These are phyloP conservation scores for Trinorchestia longiramus DNA, from an alignment of 1,140 invertebrate species.

Conservation along the genomic window DNA sequence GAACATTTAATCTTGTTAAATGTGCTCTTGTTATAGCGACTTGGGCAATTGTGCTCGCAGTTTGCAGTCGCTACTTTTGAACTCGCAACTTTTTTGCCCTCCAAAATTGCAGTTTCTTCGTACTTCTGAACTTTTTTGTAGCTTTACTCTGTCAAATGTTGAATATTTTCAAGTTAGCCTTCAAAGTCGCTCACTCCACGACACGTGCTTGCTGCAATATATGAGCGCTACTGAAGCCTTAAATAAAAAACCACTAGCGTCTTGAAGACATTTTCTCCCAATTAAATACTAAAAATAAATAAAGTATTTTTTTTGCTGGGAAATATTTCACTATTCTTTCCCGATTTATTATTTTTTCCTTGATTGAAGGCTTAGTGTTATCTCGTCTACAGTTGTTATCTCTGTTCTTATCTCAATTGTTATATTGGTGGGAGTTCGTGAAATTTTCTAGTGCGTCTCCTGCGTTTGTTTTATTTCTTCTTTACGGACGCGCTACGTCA, in stretches of 20 bases:
- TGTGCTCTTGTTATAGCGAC: neutral
- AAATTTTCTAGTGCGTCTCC: too few species aligned
- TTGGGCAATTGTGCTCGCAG: neutral
- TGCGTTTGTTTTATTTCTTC: neutral
- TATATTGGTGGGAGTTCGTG: too few species aligned
- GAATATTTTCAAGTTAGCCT: too few species aligned
- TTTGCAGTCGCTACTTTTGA: neutral
- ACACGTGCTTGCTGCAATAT: neutral
- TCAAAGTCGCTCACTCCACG: too few species aligned
- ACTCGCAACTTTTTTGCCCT: neutral
- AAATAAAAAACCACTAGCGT: neutral
- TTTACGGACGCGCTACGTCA: neutral
- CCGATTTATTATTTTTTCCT: too few species aligned
- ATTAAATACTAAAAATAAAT: neutral
- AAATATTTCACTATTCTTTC: neutral
- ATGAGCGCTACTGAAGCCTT: neutral
- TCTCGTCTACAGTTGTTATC: neutral
- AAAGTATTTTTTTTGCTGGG: neutral
- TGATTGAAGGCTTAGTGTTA: neutral
- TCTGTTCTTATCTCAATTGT: too few species aligned
- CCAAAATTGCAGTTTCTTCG: neutral
- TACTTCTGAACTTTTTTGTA: neutral
- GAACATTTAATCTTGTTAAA: conserved; percentile 1
- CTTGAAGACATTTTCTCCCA: neutral
- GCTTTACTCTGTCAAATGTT: neutral